Evolutionary conservation across 1,140 invertebrate species (phyloP), one percentile per base, ranked within the genome.

Genomic region (Elysia chlorotica): DNA sequence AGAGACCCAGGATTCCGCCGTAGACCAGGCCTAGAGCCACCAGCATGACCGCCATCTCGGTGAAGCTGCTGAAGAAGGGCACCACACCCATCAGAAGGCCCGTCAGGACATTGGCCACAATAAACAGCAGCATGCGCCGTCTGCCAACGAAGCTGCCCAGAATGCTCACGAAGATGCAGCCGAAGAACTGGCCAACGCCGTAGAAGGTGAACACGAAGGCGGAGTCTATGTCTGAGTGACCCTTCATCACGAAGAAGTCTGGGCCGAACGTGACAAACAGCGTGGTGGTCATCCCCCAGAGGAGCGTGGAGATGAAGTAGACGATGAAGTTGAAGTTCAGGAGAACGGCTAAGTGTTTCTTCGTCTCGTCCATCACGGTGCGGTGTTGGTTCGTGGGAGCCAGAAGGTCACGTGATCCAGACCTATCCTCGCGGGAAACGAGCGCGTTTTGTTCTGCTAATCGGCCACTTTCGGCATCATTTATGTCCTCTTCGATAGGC

Each of bases 271-370:
- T 71, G 30, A 79, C 54, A 23, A 76, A 35, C 19, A 82, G 76
- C 17, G 67, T 74, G 2, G 71, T 74, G 3, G 80, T 77, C 30
- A 79, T 70, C 38, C 82, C 82, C 82, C 82, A 83, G 14, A 80
- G 61, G 14, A 82, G 70, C 41, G 78, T 82, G 30, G 79, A 81
- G 19, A 82, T 25, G 57, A 77, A 78, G 56, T 78, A 82, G 2
- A 82, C 72, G 21, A 76, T 56, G 53, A 82, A 82, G 48, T 76
- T 65, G 28, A 78, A 56, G 54, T 79, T 74, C 53, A 67, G 53
- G 14, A 82, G 67, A 25, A 79, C 61, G 33, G 36, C n/a, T 37
- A 74, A 54, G 67, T 79, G 68, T 35, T 76, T 41, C 37, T 56
- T 65, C 19, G 59, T 28, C 31, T 36, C 2, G 14, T 69, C 67